Evolutionary conservation across 37 sponge, comb jelly and placozoan species (phyloP).

Genomic region (Halichondria panicea): DNA sequence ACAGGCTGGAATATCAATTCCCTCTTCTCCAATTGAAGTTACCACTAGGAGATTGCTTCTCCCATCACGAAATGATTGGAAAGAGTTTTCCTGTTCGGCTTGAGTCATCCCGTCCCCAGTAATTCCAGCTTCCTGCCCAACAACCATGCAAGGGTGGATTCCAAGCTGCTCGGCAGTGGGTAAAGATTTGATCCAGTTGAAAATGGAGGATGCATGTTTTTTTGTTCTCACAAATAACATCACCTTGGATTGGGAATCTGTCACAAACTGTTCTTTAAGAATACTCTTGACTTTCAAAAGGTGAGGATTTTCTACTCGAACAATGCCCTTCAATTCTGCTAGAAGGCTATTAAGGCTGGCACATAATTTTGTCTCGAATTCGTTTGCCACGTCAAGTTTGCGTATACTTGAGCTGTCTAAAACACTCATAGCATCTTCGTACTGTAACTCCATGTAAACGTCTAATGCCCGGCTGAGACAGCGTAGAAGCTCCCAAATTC

Average conservation of each 20-base stretch:
- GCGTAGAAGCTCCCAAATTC: conserved; percentile 12
- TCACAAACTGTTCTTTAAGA: conserved; percentile 6
- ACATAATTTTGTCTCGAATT: conserved; percentile 10
- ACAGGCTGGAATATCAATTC: conserved; percentile 73
- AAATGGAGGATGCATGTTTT: conserved; percentile 39
- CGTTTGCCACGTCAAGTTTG: neutral
- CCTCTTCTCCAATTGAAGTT: conserved; percentile 83
- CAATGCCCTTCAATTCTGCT: neutral
- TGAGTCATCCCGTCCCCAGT: conserved; percentile 39
- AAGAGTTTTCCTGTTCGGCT: conserved; percentile 48
- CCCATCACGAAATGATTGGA: conserved; percentile 51
- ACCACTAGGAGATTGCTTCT: conserved; percentile 62
- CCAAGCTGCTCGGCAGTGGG: neutral
- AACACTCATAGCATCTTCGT: conserved; percentile 47
- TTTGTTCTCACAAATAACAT: conserved; percentile 59
- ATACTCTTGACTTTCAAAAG: conserved; percentile 21
- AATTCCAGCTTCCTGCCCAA: conserved; percentile 36
- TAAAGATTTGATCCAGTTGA: conserved; percentile 29
- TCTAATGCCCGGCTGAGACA: conserved; percentile 24
- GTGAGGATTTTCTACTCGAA: conserved; percentile 31
- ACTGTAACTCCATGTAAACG: conserved; percentile 41
- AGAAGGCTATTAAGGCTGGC: neutral
- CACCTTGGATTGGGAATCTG: conserved; percentile 13
- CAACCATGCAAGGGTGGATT: conserved; percentile 9
- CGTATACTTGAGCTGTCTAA: conserved; percentile 1